Conservation (phyloP, 1,140 invertebrate species). For the Phymastichus coffea region DNA sequence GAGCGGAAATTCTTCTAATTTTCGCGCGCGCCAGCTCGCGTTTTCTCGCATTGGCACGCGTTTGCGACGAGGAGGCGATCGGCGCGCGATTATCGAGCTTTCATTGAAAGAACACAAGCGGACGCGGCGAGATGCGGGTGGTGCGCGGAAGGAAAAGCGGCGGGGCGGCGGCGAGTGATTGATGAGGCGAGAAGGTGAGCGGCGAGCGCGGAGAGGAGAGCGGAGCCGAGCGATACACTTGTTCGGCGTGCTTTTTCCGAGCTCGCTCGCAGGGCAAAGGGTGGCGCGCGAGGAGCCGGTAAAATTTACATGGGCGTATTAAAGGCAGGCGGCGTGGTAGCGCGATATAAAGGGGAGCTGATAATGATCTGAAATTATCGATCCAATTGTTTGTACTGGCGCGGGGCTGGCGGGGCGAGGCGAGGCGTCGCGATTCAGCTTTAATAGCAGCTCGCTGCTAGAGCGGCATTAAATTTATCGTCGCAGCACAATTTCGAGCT, state of each 20-base stretch:
- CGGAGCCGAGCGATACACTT: slow-evolving; percentile 3
- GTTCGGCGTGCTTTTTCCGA: no score
- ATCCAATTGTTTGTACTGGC: slow-evolving; percentile 56
- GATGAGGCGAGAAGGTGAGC: neutral
- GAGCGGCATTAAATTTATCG: slow-evolving; percentile 50
- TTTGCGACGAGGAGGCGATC: no score
- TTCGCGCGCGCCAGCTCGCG: no score
- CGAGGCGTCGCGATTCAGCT: slow-evolving; percentile 28
- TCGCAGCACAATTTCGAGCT: slow-evolving; percentile 44
- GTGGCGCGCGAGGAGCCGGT: slow-evolving; percentile 31
- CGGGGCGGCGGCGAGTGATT: slow-evolving; percentile 6
- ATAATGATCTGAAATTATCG: slow-evolving; percentile 57
- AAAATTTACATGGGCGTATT: slow-evolving; percentile 45
- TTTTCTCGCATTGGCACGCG: no score
- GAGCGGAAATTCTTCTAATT: no score
- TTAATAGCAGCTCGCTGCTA: slow-evolving; percentile 20
- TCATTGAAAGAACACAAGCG: no score
- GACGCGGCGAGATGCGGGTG: no score
- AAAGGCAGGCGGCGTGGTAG: slow-evolving; percentile 43
- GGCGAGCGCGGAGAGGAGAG: slow-evolving; percentile 9
- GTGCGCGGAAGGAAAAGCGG: neutral
- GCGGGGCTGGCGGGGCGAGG: slow-evolving; percentile 34
- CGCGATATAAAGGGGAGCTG: slow-evolving; percentile 49
- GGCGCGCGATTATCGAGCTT: no score
- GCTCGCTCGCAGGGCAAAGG: slow-evolving; percentile 36